phyloP scores from a whole-genome alignment of 1,140 invertebrate genomes.

The Heliothis subflexa region DNA sequence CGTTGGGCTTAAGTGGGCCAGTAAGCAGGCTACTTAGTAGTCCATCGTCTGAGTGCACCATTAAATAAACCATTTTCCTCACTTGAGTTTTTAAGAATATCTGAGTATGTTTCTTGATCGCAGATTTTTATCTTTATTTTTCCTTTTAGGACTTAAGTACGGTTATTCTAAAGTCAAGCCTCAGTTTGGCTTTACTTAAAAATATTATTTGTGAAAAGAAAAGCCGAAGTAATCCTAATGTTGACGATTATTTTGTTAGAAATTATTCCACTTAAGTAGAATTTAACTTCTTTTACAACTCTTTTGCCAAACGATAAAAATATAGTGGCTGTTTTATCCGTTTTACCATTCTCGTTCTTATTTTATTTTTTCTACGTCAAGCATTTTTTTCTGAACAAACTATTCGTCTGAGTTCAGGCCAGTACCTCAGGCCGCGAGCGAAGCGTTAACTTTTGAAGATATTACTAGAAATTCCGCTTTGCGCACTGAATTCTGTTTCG shows the following conservation, averaged over 20 bases:
- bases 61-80: conserved; percentile 32
- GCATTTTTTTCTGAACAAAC: neutral
- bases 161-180: neutral
- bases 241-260: no score
- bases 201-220: no score
- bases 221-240: no score
- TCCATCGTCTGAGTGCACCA: conserved; percentile 35
- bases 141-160: neutral
- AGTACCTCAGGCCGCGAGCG: conserved; percentile 21
- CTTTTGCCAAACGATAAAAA: no score
- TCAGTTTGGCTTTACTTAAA: no score
- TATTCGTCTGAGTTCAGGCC: conserved; percentile 14
- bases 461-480: conserved; percentile 44
- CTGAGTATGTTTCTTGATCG: conserved; percentile 23
- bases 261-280: no score
- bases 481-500: conserved; percentile 44
- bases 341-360: neutral
- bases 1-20: conserved; percentile 33
- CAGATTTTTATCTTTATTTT: conserved; percentile 11
- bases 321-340: neutral
- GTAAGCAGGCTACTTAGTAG: conserved; percentile 42
- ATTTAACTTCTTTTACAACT: no score
- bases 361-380: neutral
- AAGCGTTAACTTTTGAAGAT: conserved; percentile 40
- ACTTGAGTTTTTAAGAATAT: conserved; percentile 35